These are phyloP conservation scores for Chiroxiphia lanceolata DNA, from an alignment of 2,797 vertebrate genomes.

Conservation along the genomic window DNA sequence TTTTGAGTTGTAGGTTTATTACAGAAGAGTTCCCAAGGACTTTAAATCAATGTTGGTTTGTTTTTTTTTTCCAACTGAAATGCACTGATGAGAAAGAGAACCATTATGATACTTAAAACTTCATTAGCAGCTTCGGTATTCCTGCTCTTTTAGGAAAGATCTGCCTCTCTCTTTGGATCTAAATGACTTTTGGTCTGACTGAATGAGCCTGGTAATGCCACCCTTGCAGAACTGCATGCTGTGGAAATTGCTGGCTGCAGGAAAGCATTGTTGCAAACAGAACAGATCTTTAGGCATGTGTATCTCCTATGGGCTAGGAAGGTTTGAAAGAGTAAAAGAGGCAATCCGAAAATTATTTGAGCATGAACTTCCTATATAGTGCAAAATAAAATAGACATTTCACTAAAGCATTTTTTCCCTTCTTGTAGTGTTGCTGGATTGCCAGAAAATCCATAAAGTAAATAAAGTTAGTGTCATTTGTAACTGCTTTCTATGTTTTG, in stretches of 20 bases:
- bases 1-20: background rate
- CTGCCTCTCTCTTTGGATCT: background rate
- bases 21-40: background rate
- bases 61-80: background rate
- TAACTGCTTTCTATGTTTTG: background rate
- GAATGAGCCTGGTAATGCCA: background rate
- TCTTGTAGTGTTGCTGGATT: background rate
- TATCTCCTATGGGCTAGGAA: background rate
- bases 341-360: background rate
- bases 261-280: background rate
- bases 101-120: background rate
- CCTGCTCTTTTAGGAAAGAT: background rate
- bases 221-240: background rate
- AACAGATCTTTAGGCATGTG: background rate
- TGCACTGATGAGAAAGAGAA: background rate
- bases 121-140: background rate
- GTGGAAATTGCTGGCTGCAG: background rate
- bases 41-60: background rate
- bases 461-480: background rate
- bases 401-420: background rate
- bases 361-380: background rate
- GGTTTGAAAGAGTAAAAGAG: background rate
- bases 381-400: background rate
- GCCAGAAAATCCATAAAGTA: background rate
- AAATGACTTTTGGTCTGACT: background rate